These are phyloP conservation scores for Lanius collurio DNA, from an alignment of 2,113 vertebrate species.

Conservation along the genomic window DNA sequence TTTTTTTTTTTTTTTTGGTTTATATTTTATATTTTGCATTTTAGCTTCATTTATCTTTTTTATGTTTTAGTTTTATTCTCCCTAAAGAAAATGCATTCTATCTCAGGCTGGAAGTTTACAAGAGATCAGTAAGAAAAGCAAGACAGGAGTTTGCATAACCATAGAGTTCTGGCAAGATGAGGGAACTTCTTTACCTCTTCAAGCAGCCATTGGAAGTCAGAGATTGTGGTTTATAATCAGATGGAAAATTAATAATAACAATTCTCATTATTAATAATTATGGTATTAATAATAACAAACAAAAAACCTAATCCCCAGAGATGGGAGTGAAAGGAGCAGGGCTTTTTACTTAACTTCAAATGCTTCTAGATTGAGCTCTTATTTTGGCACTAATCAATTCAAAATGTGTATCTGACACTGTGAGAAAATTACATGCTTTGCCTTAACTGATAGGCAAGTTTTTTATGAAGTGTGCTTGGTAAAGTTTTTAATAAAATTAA, in stretches of 20 bases:
- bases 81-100: not conserved
- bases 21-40: not conserved
- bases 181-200: not conserved
- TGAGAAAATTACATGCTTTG: not conserved
- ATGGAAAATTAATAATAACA: not conserved
- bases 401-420: not conserved
- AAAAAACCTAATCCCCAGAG: not conserved
- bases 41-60: not conserved
- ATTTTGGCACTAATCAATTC: not conserved
- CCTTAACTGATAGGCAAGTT: not conserved
- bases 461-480: not conserved
- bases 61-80: not conserved
- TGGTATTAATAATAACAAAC: not conserved
- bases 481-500: not conserved
- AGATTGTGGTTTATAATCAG: not conserved
- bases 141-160: not conserved
- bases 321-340: not conserved
- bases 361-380: not conserved
- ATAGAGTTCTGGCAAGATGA: not conserved
- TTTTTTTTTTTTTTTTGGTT: not conserved
- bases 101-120: not conserved
- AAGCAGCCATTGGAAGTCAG: not conserved
- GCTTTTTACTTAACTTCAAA: not conserved
- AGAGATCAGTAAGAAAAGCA: not conserved
- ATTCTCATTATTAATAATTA: no score